Evolutionary conservation across 2,888 invertebrate species (phyloP).

Genomic region (Nebria salina): DNA sequence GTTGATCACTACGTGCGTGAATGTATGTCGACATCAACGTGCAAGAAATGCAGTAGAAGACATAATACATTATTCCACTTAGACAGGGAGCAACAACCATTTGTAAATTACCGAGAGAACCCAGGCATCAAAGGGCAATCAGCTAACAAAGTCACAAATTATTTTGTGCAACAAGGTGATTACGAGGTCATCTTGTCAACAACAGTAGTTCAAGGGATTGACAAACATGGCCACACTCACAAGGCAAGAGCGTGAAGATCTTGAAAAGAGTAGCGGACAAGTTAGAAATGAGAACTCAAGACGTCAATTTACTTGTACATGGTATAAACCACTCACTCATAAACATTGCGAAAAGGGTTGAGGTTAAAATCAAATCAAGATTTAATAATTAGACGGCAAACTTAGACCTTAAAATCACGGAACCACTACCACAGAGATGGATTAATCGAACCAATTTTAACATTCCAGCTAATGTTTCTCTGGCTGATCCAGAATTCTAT

Average conservation of each 20-base stretch:
- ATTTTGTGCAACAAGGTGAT: background rate
- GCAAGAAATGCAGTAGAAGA: conserved; percentile 1
- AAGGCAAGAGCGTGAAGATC: background rate
- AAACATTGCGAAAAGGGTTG: background rate
- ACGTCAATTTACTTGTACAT: background rate
- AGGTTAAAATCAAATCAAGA: conserved; percentile 42
- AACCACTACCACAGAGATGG: conserved; percentile 43
- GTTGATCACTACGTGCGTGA: background rate
- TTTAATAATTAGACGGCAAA: conserved; percentile 41
- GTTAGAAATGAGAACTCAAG: background rate
- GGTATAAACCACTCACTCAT: conserved; percentile 11
- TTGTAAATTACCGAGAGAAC: background rate
- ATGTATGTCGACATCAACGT: background rate
- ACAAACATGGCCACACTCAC: background rate
- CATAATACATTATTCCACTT: conserved; percentile 8
- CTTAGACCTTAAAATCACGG: conserved; percentile 48
- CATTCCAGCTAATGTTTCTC: conserved; percentile 44
- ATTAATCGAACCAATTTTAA: conserved; percentile 40
- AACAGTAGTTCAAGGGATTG: background rate
- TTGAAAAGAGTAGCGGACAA: background rate
- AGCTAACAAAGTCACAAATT: background rate
- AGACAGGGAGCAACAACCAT: background rate
- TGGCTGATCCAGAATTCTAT: conserved; percentile 48
- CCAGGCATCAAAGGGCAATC: background rate
- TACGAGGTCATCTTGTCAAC: background rate